Percentiles rank a stretch among this genome's conserved stretches.
Evolutionary conservation across 2,797 vertebrate species (phyloP).

Genomic region (Lutjanus campechanus): DNA sequence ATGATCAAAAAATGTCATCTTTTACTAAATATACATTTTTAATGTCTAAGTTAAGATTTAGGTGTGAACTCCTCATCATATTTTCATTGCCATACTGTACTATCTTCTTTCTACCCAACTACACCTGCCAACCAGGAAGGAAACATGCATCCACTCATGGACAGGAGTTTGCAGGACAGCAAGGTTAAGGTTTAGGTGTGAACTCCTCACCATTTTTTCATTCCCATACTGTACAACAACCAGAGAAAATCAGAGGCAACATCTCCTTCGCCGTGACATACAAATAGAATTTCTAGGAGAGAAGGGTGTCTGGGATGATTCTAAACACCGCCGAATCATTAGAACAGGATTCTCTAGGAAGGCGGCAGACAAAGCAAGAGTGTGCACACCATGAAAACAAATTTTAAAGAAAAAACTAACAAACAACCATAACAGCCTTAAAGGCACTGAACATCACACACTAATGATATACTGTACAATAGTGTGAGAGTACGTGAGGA

Average conservation of each 20-base stretch:
- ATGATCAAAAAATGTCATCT: not conserved
- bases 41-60: not conserved
- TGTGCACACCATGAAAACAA: slow-evolving; percentile 30
- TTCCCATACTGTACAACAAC: not conserved
- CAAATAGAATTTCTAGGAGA: too few relatives aligned
- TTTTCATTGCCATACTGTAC: not conserved
- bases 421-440: slow-evolving; percentile 41
- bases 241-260: not conserved
- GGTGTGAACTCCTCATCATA: not conserved
- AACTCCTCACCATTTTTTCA: not conserved
- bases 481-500: slow-evolving; percentile 26
- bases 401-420: slow-evolving; percentile 26
- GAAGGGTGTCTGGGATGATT: not conserved
- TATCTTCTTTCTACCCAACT: too few relatives aligned
- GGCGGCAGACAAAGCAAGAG: not conserved
- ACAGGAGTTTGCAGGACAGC: too few relatives aligned
- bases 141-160: too few relatives aligned
- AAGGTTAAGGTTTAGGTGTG: slow-evolving; percentile 3
- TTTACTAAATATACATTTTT: slow-evolving; percentile 2
- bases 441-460: slow-evolving; percentile 40
- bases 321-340: slow-evolving; percentile 4
- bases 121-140: too few relatives aligned
- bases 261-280: not conserved
- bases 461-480: slow-evolving; percentile 55
- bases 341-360: slow-evolving; percentile 1